Evolutionary conservation across 1,140 invertebrate species (phyloP).

Genomic region (Calephelis virginiensis): DNA sequence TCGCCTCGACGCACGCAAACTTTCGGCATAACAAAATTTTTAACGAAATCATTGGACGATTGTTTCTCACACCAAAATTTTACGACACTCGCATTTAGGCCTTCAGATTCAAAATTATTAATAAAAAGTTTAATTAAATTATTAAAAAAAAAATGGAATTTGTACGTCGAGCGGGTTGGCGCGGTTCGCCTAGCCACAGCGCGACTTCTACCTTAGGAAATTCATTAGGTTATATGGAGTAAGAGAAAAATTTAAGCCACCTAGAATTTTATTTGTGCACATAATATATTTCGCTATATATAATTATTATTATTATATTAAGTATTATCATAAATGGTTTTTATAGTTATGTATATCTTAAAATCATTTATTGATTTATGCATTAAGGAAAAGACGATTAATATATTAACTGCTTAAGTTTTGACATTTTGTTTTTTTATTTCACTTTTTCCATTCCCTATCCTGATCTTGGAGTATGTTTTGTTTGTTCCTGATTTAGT

Average conservation of each 20-base stretch:
- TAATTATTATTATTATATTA: conserved; percentile 78
- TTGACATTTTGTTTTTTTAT: conserved; percentile 71
- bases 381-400: conserved; percentile 75
- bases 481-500: conserved; percentile 45
- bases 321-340: conserved; percentile 77
- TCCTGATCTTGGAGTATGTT: conserved; percentile 48
- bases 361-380: conserved; percentile 78
- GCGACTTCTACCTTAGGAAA: conserved; percentile 67
- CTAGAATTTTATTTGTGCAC: conserved; percentile 82
- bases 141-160: conserved; percentile 67
- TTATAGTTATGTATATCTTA: conserved; percentile 78
- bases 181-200: conserved; percentile 38
- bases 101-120: conserved; percentile 80
- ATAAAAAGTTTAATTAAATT: conserved; percentile 77
- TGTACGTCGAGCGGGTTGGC: conserved; percentile 60
- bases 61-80: conserved; percentile 77
- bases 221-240: conserved; percentile 74
- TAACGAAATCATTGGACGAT: conserved; percentile 63
- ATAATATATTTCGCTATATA: conserved; percentile 82
- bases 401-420: conserved; percentile 78
- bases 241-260: conserved; percentile 81
- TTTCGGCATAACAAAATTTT: conserved; percentile 62
- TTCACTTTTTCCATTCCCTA: conserved; percentile 42
- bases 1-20: conserved; percentile 52
- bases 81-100: conserved; percentile 80